These are phyloP conservation scores for Centrocercus urophasianus DNA, from an alignment of 2,113 vertebrate genomes.

Conservation along the genomic window DNA sequence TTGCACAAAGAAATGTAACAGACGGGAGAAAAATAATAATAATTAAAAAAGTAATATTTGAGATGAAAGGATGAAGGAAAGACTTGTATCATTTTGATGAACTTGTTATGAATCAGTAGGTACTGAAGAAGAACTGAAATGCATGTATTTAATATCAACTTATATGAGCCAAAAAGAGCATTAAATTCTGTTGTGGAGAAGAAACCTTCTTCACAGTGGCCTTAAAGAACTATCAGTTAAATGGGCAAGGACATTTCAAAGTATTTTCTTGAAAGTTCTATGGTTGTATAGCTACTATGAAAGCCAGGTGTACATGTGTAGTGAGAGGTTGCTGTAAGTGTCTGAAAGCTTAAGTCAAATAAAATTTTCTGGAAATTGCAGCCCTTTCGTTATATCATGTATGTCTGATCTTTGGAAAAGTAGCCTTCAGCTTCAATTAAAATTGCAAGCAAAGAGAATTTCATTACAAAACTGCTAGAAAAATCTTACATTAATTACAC, in stretches of 20 bases:
- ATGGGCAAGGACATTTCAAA: not conserved
- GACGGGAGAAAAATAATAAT: not conserved
- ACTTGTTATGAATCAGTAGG: not conserved
- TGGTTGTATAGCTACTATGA: not conserved
- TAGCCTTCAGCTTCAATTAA: not conserved
- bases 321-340: not conserved
- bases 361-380: not conserved
- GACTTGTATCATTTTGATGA: not conserved
- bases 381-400: accelerated
- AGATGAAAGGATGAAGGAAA: not conserved
- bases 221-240: not conserved
- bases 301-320: accelerated
- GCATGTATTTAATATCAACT: not conserved
- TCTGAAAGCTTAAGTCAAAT: not conserved
- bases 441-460: not conserved
- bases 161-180: not conserved
- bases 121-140: not conserved
- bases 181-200: not conserved
- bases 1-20: not conserved
- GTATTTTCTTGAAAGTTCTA: not conserved
- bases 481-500: not conserved
- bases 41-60: not conserved
- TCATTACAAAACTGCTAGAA: not conserved
- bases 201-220: not conserved
- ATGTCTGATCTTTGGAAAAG: not conserved